Evolutionary conservation across 2,888 invertebrate species (phyloP).

Genomic region (Nemotelus nigrinus): DNA sequence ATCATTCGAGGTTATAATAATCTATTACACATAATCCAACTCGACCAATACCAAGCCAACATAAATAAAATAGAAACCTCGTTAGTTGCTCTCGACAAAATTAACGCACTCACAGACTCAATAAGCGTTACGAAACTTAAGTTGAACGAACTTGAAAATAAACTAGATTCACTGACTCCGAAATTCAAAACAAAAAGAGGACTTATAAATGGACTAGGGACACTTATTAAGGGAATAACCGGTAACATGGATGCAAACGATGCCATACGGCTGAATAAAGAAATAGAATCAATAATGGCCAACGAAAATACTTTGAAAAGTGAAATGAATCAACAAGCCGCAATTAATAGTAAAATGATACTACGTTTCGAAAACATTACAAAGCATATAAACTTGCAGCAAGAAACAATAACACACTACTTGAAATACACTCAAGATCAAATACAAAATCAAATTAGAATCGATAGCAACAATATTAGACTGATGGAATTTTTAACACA

Average conservation of each 20-base stretch:
- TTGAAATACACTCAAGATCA: not conserved
- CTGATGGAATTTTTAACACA: not conserved
- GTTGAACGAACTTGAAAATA: not conserved
- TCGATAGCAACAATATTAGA: not conserved
- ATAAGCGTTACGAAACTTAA: conserved; percentile 23
- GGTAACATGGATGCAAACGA: conserved; percentile 26
- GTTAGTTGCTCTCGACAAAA: not conserved
- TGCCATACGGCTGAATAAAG: conserved; percentile 14
- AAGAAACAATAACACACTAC: conserved; percentile 11
- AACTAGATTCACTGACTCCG: conserved; percentile 6
- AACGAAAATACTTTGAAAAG: conserved; percentile 22
- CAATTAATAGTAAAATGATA: conserved; percentile 36
- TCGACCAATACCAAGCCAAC: conserved; percentile 8
- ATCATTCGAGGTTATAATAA: not conserved
- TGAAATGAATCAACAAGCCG: conserved; percentile 4
- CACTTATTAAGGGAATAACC: conserved; percentile 26
- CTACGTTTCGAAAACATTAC: conserved; percentile 37
- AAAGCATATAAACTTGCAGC: conserved; percentile 37
- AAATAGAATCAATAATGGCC: not conserved
- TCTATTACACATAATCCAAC: conserved; percentile 15
- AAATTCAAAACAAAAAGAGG: conserved; percentile 18
- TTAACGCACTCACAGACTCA: not conserved
- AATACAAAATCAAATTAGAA: conserved; percentile 5
- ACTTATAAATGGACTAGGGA: conserved; percentile 38
- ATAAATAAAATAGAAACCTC: conserved; percentile 6